A percentile compares a stretch with the other conserved stretches of the same genome.
Conservation (phyloP, 2,113 vertebrate genomes). For the Sylvia atricapilla region DNA sequence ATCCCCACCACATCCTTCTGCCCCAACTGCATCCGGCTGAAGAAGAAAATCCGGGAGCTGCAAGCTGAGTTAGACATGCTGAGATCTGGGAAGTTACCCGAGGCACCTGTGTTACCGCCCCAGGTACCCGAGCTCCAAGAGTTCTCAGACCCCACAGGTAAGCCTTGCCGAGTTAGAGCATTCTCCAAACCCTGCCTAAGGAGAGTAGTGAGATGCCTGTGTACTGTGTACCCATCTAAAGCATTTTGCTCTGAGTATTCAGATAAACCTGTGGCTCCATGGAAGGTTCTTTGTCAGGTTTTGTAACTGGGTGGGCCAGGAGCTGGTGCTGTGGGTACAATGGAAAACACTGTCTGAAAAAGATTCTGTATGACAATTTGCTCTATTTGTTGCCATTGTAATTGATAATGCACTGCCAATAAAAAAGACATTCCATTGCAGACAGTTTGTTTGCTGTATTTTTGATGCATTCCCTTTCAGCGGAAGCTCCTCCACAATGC, state of each 20-base stretch:
- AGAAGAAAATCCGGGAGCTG: conserved; percentile 89
- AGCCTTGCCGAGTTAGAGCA: conserved; percentile 56
- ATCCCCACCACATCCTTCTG: conserved; percentile 92
- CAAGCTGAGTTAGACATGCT: conserved; percentile 89
- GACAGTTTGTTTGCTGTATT: conserved; percentile 78
- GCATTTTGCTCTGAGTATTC: conserved; percentile 2
- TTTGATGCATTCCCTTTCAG: conserved; percentile 68
- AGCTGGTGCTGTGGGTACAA: conserved; percentile 9
- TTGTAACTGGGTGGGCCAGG: background rate
- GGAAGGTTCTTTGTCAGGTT: conserved; percentile 10
- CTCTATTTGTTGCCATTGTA: conserved; percentile 65
- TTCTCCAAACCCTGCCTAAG: conserved; percentile 55
- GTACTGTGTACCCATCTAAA: conserved; percentile 22
- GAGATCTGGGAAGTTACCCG: conserved; percentile 78
- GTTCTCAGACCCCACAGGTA: conserved; percentile 88
- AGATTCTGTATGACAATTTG: conserved; percentile 54
- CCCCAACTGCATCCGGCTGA: conserved; percentile 91
- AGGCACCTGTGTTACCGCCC: conserved; percentile 68
- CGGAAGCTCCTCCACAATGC: conserved; percentile 16
- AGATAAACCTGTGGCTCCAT: background rate
- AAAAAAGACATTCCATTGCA: conserved; percentile 73
- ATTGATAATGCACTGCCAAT: conserved; percentile 65
- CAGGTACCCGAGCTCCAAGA: conserved; percentile 84
- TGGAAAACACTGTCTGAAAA: conserved; percentile 29
- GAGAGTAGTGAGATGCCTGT: conserved; percentile 39